Conservation (phyloP, 2,113 vertebrate species). For the Cariama cristata region DNA sequence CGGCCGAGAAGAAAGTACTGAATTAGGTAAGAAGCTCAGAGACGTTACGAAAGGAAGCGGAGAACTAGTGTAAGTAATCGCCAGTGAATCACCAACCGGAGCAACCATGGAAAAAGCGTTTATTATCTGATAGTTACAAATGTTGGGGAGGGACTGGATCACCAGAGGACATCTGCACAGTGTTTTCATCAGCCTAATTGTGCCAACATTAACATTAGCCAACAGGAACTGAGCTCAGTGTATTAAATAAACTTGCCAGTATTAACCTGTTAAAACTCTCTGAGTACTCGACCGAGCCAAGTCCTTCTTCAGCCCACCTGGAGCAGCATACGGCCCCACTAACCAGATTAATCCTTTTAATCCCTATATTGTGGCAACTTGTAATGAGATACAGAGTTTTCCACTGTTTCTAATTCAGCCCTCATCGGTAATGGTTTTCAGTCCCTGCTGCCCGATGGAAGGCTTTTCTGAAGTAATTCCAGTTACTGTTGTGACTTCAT, state of each 20-base stretch:
- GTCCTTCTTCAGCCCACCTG: conserved; percentile 22
- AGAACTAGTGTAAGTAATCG: background rate
- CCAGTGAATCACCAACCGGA: background rate
- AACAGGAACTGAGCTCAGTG: conserved; percentile 69
- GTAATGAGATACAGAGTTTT: background rate
- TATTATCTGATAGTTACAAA: conserved; percentile 54
- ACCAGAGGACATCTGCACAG: conserved; percentile 66
- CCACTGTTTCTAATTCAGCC: background rate
- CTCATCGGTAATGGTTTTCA: background rate
- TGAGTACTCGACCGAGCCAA: background rate
- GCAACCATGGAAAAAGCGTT: conserved; percentile 40
- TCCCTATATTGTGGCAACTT: background rate
- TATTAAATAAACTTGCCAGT: conserved; percentile 24
- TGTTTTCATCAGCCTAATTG: conserved; percentile 54
- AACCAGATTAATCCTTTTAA: background rate
- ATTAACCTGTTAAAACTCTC: conserved; percentile 57
- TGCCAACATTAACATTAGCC: conserved; percentile 68
- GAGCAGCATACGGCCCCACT: background rate
- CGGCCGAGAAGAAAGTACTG: background rate
- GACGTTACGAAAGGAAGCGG: background rate
- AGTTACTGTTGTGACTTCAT: background rate
- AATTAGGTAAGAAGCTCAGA: background rate
- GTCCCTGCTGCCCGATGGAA: background rate
- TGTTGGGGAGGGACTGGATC: conserved; percentile 48
- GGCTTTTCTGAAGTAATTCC: conserved; percentile 17